These are phyloP conservation scores for Rhea pennata DNA, from an alignment of 2,113 vertebrate species.

Conservation along the genomic window DNA sequence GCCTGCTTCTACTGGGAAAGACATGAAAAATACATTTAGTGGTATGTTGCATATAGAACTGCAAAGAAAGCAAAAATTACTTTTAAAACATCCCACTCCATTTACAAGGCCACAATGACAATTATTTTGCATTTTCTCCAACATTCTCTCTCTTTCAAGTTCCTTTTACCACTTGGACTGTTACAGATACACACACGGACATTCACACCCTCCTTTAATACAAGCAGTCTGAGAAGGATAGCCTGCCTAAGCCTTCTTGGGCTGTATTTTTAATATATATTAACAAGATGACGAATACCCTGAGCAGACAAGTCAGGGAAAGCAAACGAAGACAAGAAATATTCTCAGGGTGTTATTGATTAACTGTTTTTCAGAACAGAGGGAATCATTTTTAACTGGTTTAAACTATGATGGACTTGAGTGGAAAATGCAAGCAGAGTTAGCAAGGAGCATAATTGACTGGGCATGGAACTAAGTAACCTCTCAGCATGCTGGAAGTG, in stretches of 20 bases:
- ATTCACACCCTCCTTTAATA: not conserved
- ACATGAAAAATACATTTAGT: not conserved
- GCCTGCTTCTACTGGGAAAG: not conserved
- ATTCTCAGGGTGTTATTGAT: conserved; percentile 70
- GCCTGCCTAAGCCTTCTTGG: not conserved
- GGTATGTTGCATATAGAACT: not conserved
- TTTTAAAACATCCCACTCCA: not conserved
- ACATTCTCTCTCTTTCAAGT: not conserved
- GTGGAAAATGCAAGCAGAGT: conserved; percentile 68
- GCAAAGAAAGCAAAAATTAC: not conserved
- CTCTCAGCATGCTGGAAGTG: conserved; percentile 58
- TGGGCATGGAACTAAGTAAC: conserved; percentile 67
- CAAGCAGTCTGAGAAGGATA: not conserved
- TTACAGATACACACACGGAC: not conserved
- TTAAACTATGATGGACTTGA: conserved; percentile 69
- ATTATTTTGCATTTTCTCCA: not conserved
- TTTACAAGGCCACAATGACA: not conserved
- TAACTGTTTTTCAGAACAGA: conserved; percentile 67
- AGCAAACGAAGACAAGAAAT: conserved; percentile 53
- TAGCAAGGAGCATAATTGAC: conserved; percentile 66
- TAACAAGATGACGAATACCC: not conserved
- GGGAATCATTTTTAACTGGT: conserved; percentile 69
- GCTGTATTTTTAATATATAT: conserved; percentile 40
- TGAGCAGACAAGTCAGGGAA: conserved; percentile 12
- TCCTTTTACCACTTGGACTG: not conserved